A percentile compares a stretch with the other conserved stretches of the same genome.
phyloP scores from a whole-genome alignment of 2,113 vertebrate species.

The Chascanopsetta lugubris region DNA sequence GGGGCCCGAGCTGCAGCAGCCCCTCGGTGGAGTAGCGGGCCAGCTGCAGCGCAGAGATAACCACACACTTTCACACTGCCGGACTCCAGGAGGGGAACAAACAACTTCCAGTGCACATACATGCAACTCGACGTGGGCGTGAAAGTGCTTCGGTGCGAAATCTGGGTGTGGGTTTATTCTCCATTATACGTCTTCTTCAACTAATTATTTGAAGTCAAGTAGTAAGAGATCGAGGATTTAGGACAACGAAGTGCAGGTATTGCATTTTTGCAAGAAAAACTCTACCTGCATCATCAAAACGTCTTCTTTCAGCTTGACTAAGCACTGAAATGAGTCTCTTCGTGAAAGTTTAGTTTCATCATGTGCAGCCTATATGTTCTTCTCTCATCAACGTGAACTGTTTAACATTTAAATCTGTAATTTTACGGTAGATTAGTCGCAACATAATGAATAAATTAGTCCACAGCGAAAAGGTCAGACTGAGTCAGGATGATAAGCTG shows the following conservation, averaged over 20 bases:
- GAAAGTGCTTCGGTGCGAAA: constrained; percentile 16
- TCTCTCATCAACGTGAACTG: neutral
- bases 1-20: constrained; percentile 91
- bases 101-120: neutral
- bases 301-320: neutral
- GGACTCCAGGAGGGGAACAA: neutral
- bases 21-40: constrained; percentile 93
- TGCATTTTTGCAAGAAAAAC: neutral
- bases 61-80: neutral
- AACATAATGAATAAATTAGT: too few relatives aligned
- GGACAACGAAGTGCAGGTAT: neutral
- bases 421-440: too few relatives aligned
- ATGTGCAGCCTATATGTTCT: neutral
- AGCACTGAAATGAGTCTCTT: constrained; percentile 1
- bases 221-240: neutral
- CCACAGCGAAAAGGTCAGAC: too few relatives aligned
- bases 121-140: neutral
- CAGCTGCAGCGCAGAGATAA: constrained; percentile 76
- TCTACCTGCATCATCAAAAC: neutral
- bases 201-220: neutral
- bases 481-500: too few relatives aligned
- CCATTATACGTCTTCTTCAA: neutral
- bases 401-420: too few relatives aligned
- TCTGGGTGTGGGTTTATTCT: neutral
- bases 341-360: neutral